Conservation (phyloP, 2,113 vertebrate species). For the Drymodes brunneopygia region DNA sequence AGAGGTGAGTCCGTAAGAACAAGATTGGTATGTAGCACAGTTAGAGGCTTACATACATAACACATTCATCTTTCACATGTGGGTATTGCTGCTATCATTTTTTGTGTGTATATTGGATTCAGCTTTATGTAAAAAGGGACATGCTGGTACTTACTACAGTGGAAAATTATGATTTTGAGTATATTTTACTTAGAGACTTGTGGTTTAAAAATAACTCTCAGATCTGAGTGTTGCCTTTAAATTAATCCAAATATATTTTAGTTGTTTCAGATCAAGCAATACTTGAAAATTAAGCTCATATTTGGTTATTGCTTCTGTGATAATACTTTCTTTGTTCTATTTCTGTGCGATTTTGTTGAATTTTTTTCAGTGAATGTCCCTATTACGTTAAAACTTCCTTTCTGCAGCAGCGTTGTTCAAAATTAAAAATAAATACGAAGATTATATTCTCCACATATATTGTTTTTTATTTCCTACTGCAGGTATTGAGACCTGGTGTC, state of each 20-base stretch:
- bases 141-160: not conserved
- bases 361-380: not conserved
- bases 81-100: not conserved
- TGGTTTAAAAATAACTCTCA: not conserved
- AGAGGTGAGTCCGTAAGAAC: constrained; percentile 76
- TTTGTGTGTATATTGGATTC: not conserved
- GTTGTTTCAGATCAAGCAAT: not conserved
- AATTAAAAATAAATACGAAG: not conserved
- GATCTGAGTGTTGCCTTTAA: not conserved
- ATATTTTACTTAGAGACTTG: not conserved
- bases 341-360: not conserved
- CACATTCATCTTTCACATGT: accelerated
- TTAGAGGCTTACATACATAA: not conserved
- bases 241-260: not conserved
- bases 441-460: not conserved
- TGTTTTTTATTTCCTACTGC: constrained; percentile 22
- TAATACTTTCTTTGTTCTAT: not conserved
- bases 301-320: not conserved
- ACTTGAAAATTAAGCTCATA: not conserved
- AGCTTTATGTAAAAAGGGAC: not conserved
- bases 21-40: not conserved
- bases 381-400: not conserved
- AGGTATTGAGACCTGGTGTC: constrained; percentile 95
- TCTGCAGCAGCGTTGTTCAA: not conserved
- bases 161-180: not conserved